These are phyloP conservation scores for Drosophila guanche DNA, from an alignment of 1,140 invertebrate species.

Conservation along the genomic window DNA sequence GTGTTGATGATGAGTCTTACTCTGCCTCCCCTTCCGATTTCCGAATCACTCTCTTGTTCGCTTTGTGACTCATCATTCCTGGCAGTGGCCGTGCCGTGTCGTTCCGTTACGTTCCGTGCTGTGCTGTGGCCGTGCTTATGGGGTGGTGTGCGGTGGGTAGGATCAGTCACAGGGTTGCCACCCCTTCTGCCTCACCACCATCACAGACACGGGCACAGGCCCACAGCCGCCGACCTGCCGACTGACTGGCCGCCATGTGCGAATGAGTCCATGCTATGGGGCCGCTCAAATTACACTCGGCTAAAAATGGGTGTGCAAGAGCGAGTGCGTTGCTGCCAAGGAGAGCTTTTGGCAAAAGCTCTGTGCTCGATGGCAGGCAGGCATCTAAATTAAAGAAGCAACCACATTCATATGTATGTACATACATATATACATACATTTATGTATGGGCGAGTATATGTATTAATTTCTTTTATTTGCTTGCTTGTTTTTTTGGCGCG, in stretches of 20 bases:
- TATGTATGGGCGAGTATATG: conserved; percentile 4
- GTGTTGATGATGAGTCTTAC: conserved; percentile 36
- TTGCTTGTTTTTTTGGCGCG: conserved; percentile 51
- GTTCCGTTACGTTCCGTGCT: too few species aligned
- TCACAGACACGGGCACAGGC: conserved; percentile 5
- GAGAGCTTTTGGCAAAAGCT: conserved; percentile 62
- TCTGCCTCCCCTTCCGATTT: background rate
- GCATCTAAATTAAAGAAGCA: conserved; percentile 13
- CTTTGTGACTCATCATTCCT: too few species aligned
- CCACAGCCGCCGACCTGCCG: conserved; percentile 7
- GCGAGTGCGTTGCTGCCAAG: conserved; percentile 52
- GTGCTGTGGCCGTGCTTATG: too few species aligned
- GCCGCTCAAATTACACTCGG: conserved; percentile 83
- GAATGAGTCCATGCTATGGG: conserved; percentile 76
- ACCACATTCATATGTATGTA: conserved; percentile 2
- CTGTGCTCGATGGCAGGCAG: conserved; percentile 2
- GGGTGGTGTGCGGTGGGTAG: too few species aligned
- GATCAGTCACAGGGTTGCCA: too few species aligned
- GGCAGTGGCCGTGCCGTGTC: too few species aligned
- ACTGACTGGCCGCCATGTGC: conserved; percentile 51
- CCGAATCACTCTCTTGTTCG: too few species aligned
- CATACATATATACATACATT: background rate
- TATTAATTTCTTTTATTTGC: conserved; percentile 5
- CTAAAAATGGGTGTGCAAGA: conserved; percentile 83
- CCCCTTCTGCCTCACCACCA: conserved; percentile 26